Evolutionary conservation across 2,797 vertebrate genomes (phyloP).

Genomic region (Myotis myotis): DNA sequence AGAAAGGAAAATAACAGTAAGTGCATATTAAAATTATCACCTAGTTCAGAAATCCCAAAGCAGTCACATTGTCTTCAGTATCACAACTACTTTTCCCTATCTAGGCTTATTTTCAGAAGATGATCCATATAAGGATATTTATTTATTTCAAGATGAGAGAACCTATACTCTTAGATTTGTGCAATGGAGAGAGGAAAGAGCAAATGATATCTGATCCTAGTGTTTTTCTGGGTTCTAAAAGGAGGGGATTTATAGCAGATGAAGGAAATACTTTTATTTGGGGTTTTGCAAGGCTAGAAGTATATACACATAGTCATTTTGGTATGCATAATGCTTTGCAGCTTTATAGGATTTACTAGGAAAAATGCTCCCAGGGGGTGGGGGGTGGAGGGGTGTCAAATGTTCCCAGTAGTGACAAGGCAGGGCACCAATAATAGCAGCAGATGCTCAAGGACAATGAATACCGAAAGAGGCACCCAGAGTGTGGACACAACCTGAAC

Average conservation of each 20-base stretch:
- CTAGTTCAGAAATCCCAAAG: conserved; percentile 11
- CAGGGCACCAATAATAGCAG: neutral
- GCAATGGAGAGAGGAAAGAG: neutral
- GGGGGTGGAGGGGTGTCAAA: neutral
- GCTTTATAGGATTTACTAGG: neutral
- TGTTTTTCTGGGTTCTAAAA: conserved; percentile 38
- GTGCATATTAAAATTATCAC: neutral
- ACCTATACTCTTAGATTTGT: neutral
- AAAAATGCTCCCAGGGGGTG: neutral
- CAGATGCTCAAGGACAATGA: neutral
- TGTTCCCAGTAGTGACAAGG: neutral
- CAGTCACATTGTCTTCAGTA: neutral
- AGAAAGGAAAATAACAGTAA: neutral
- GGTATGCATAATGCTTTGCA: neutral
- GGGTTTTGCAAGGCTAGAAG: neutral
- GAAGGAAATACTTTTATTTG: conserved; percentile 12
- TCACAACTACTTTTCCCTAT: conserved; percentile 4
- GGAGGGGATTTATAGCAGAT: neutral
- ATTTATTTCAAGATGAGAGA: neutral
- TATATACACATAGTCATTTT: neutral
- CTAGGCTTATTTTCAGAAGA: conserved; percentile 2
- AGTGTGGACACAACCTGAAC: neutral
- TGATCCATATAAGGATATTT: neutral
- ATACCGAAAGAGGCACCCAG: neutral
- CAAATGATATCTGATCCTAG: neutral